Percentiles rank a stretch among this genome's conserved stretches.
These are phyloP conservation scores for Sitta europaea DNA, from an alignment of 2,113 vertebrate species.

Conservation along the genomic window DNA sequence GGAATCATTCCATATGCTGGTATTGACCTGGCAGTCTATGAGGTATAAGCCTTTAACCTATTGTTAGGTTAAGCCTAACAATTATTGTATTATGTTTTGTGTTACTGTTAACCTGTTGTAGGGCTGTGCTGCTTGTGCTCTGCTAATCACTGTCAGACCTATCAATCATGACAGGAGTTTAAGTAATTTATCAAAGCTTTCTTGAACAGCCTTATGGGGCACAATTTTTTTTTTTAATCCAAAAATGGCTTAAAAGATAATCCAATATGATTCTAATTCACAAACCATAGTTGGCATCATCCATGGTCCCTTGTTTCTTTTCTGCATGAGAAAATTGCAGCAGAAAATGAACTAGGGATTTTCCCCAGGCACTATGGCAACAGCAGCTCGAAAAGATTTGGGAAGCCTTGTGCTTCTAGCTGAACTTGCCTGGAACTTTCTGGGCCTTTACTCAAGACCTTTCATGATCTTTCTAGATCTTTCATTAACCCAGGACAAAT, in stretches of 20 bases:
- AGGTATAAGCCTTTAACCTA: constrained; percentile 71
- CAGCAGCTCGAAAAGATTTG: not conserved
- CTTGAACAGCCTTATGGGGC: not conserved
- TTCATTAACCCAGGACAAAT: too few species aligned
- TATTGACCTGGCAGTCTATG: constrained; percentile 94
- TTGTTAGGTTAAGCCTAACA: not conserved
- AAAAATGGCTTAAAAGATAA: not conserved
- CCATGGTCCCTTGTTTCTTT: not conserved
- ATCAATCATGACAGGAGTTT: not conserved
- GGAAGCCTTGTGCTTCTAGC: not conserved
- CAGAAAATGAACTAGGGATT: not conserved
- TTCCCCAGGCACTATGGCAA: not conserved
- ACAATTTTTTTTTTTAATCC: not conserved
- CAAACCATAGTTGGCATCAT: not conserved
- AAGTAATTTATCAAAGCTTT: not conserved
- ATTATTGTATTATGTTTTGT: not conserved
- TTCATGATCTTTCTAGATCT: too few species aligned
- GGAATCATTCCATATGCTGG: constrained; percentile 97
- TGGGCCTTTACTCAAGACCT: not conserved
- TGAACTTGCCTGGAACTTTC: not conserved
- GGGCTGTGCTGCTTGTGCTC: not conserved
- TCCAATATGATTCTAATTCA: not conserved
- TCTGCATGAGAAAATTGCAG: not conserved
- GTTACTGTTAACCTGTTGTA: not conserved
- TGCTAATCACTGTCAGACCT: not conserved